These are phyloP conservation scores for Rotaria socialis DNA, from an alignment of 2,888 invertebrate genomes.

Conservation along the genomic window DNA sequence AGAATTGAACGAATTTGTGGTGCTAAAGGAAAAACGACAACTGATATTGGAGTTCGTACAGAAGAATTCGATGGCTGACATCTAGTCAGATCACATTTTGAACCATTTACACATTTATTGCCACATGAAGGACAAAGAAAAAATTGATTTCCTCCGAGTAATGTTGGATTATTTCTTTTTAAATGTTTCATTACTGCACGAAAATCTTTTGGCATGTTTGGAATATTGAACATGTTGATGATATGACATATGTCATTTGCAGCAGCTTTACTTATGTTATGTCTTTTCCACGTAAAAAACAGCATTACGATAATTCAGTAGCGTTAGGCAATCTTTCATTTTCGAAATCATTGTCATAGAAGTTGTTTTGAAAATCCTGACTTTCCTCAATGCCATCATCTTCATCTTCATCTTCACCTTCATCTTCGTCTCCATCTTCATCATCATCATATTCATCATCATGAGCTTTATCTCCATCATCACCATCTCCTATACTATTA, in stretches of 20 bases:
- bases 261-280: not conserved
- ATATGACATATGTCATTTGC: not conserved
- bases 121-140: not conserved
- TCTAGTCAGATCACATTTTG: not conserved
- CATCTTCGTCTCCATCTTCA: too few species aligned
- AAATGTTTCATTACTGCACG: not conserved
- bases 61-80: not conserved
- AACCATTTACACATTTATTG: not conserved
- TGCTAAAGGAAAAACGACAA: too few species aligned
- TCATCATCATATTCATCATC: too few species aligned
- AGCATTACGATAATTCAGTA: not conserved
- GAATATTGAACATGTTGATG: not conserved
- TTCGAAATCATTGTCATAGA: not conserved
- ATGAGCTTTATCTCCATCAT: too few species aligned
- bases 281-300: not conserved
- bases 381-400: not conserved
- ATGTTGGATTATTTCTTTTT: not conserved
- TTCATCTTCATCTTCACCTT: not conserved
- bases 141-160: not conserved
- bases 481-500: too few species aligned
- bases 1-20: too few species aligned
- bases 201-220: not conserved
- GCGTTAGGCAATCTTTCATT: constrained; percentile 1
- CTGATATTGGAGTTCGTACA: too few species aligned
- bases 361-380: not conserved